Percentiles rank a stretch among this genome's conserved stretches.
Conservation (phyloP, 2,888 invertebrate genomes). For the Drosophila imparisetae region DNA sequence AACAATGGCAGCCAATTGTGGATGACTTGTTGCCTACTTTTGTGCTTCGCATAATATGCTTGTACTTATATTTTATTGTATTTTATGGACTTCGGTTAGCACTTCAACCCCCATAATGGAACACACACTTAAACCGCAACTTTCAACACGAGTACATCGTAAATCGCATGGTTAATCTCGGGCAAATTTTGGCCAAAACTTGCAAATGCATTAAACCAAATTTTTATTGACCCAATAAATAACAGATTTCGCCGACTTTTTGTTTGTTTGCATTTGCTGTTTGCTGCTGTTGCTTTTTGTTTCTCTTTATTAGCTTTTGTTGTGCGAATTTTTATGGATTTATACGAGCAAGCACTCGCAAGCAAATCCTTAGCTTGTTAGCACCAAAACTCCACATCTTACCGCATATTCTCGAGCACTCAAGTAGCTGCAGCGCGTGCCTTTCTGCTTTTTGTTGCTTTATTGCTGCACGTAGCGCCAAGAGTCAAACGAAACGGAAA, state of each 20-base stretch:
- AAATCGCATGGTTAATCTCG: slow-evolving; percentile 56
- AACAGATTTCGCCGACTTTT: slow-evolving; percentile 61
- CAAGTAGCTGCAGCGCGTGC: slow-evolving; percentile 65
- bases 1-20: slow-evolving; percentile 45
- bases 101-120: slow-evolving; percentile 12
- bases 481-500: slow-evolving; percentile 39
- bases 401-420: slow-evolving; percentile 32
- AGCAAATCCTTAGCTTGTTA: slow-evolving; percentile 52
- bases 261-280: slow-evolving; percentile 3
- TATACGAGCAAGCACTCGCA: slow-evolving; percentile 36
- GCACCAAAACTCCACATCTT: slow-evolving; percentile 12
- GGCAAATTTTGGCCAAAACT: slow-evolving; percentile 51
- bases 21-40: slow-evolving; percentile 52
- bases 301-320: slow-evolving; percentile 38
- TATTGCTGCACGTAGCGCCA: slow-evolving; percentile 61
- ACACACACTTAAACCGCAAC: neutral
- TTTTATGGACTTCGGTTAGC: slow-evolving; percentile 25
- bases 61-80: slow-evolving; percentile 30
- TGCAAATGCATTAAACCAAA: slow-evolving; percentile 69
- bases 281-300: slow-evolving; percentile 17
- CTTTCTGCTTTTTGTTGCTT: slow-evolving; percentile 8
- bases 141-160: slow-evolving; percentile 16
- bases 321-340: slow-evolving; percentile 61
- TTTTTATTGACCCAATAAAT: slow-evolving; percentile 77
- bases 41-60: slow-evolving; percentile 20